A percentile compares a stretch with the other conserved stretches of the same genome.
Evolutionary conservation across 2,888 invertebrate genomes (phyloP).

Genomic region (Noctua pronuba): DNA sequence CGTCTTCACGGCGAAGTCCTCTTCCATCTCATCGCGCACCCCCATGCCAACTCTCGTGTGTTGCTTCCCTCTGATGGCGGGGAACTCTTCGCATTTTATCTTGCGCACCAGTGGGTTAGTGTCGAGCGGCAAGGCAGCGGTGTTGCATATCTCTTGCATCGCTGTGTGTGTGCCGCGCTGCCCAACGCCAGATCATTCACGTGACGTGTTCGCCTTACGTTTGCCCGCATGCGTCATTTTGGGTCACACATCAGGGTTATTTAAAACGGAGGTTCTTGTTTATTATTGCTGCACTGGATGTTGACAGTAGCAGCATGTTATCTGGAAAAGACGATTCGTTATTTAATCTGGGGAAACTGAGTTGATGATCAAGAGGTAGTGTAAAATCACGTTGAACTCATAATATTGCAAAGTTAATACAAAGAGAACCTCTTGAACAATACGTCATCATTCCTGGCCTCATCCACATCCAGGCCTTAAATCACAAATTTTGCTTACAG

Average conservation of each 20-base stretch:
- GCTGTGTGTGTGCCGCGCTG: slow-evolving; percentile 84
- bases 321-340: slow-evolving; percentile 75
- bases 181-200: slow-evolving; percentile 83
- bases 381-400: neutral
- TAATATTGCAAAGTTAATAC: neutral
- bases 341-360: neutral
- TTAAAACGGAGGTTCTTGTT: slow-evolving; percentile 58
- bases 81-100: slow-evolving; percentile 91
- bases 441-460: neutral
- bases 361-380: too few species aligned
- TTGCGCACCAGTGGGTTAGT: slow-evolving; percentile 89
- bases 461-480: neutral
- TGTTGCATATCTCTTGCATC: slow-evolving; percentile 91
- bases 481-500: neutral
- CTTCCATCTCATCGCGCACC: slow-evolving; percentile 91
- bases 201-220: slow-evolving; percentile 80
- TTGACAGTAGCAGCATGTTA: slow-evolving; percentile 75
- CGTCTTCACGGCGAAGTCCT: slow-evolving; percentile 93
- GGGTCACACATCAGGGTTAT: slow-evolving; percentile 72
- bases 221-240: slow-evolving; percentile 85
- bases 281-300: slow-evolving; percentile 66
- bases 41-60: slow-evolving; percentile 87
- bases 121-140: slow-evolving; percentile 89
- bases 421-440: neutral
- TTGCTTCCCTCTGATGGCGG: slow-evolving; percentile 86